Base-by-base conservation (phyloP, 2,888 invertebrate species). In the Teinopalpus imperialis region DNA sequence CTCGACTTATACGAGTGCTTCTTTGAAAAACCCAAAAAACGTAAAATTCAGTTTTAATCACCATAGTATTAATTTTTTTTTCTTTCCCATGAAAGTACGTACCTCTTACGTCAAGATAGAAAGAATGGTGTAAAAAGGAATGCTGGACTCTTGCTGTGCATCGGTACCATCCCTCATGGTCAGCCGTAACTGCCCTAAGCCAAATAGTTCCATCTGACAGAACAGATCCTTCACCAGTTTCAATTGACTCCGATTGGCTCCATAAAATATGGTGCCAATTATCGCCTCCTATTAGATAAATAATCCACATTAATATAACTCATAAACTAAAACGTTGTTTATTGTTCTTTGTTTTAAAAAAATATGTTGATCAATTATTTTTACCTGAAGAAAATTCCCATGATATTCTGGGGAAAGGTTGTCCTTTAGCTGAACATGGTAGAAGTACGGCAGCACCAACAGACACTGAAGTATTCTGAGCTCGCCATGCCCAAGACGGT, bases 111-210 rank as follows among this genome's bases (percentile, higher is more conserved):
- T 88, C 88, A 7, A 88, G 65, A 55, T 81, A 88, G 47, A 88
- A 88, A 0, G 73, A 70, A 52, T 88, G 86, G 59, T 88, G 87
- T 26, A 88, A 54, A 34, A 79, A 80, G 0, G 87, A 74, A 52
- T 87, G 88, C 35, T 80, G 82, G 0, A 77, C 88, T 47, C 93
- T 90, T 0, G 96, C 95, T 43, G 94, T 93, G 66, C 97, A 97
- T 56, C 96, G 90, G 72, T 96, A 97, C 89, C 94, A 93, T 23
- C 97, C 96, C 70, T 95, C 95, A 60, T 94, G 94, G 54, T 93
- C 91, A 5, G 94, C 92, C n/a, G 92, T 91, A 1, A 93, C 93
- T 3, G 93, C 90, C 56, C 92, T 91, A 1, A 95, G 90, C 85
- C 93, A 91, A 29, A 95, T 82, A 1, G 95, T 94, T 14, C 95